Percentiles rank a stretch among this genome's conserved stretches.
phyloP scores from a whole-genome alignment of 1,140 invertebrate species.

The Drosophila busckii region DNA sequence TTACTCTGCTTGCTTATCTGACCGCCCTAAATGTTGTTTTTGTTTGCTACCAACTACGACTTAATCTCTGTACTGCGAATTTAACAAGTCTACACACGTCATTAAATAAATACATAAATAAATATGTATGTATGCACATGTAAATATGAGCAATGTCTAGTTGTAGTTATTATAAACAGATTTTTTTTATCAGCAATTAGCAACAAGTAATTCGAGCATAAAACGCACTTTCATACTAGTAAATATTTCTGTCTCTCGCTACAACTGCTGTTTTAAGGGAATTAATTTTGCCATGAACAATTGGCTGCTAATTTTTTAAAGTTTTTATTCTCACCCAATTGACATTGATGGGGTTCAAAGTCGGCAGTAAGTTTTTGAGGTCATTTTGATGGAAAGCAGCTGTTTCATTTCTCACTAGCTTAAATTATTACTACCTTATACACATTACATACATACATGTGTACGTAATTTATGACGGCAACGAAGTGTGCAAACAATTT shows the following conservation, averaged over 20 bases:
- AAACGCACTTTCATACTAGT: not conserved
- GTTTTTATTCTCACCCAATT: too few relatives aligned
- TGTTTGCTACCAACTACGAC: not conserved
- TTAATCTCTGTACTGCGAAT: not conserved
- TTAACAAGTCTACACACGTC: constrained; percentile 1
- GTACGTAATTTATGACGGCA: constrained; percentile 23
- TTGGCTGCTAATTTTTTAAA: not conserved
- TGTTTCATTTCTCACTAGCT: constrained; percentile 32
- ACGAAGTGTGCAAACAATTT: constrained; percentile 30
- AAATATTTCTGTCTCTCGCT: not conserved
- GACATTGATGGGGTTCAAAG: too few relatives aligned
- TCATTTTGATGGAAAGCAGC: constrained; percentile 2
- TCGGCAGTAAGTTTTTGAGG: too few relatives aligned
- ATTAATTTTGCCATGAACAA: constrained; percentile 7
- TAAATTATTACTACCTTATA: constrained; percentile 34
- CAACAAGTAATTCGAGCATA: constrained; percentile 27
- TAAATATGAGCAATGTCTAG: too few relatives aligned
- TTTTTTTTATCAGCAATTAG: constrained; percentile 43
- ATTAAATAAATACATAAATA: constrained; percentile 5
- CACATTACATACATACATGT: too few relatives aligned
- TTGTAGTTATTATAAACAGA: constrained; percentile 24
- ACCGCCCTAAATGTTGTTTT: not conserved
- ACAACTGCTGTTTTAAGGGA: too few relatives aligned
- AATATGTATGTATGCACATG: not conserved
- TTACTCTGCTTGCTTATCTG: constrained; percentile 20